Evolutionary conservation across 2,888 invertebrate species (phyloP).

Genomic region (Tinea trinotella): DNA sequence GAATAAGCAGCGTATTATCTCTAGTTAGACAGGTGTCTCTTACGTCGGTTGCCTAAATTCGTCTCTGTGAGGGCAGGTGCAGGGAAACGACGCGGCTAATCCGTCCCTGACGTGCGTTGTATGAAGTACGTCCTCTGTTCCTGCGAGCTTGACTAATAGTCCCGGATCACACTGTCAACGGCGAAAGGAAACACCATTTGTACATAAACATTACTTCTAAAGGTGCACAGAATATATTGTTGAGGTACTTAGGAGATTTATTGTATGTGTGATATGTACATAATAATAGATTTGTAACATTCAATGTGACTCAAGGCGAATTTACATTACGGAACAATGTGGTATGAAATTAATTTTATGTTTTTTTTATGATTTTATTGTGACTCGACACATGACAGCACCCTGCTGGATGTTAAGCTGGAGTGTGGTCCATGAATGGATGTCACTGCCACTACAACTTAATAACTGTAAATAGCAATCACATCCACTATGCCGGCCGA

Average conservation of each 20-base stretch:
- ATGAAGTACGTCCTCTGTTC: conserved; percentile 28
- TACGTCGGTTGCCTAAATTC: conserved; percentile 54
- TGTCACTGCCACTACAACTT: no score
- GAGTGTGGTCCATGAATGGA: no score
- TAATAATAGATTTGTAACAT: no score
- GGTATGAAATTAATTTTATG: no score
- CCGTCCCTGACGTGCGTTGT: conserved; percentile 39
- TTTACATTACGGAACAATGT: no score
- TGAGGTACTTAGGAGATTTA: background rate
- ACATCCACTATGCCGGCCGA: no score
- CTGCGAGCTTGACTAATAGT: conserved; percentile 26
- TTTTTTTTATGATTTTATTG: no score
- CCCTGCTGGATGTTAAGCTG: no score
- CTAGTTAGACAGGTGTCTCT: conserved; percentile 63
- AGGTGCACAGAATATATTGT: background rate
- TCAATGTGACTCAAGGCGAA: no score
- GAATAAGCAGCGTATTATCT: conserved; percentile 62
- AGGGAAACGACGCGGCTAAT: conserved; percentile 51
- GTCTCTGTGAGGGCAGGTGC: conserved; percentile 53
- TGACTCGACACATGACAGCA: no score
- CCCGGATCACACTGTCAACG: conserved; percentile 32
- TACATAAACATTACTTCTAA: conserved; percentile 18
- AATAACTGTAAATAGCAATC: no score
- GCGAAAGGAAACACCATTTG: conserved; percentile 33
- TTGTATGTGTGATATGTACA: no score